phyloP scores from a whole-genome alignment of 1,140 invertebrate species.

The Melipona quadrifasciata region DNA sequence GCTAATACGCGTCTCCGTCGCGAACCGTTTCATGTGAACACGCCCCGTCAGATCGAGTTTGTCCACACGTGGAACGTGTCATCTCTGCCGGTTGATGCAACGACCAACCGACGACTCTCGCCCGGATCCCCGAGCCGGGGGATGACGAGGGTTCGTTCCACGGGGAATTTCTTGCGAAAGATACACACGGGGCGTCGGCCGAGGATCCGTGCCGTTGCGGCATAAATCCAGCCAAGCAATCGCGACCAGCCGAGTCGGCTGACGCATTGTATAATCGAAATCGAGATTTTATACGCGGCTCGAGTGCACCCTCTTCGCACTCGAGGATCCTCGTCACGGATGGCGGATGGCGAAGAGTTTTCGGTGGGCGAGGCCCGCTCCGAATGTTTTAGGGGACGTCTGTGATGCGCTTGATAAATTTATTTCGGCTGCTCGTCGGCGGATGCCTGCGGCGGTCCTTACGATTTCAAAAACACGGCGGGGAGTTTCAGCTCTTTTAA shows the following conservation, averaged over 20 bases:
- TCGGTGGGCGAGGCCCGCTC: neutral
- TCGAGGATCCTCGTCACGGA: too few species aligned
- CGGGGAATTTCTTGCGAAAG: conserved; percentile 27
- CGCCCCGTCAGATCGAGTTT: conserved; percentile 18
- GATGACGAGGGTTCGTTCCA: conserved; percentile 48
- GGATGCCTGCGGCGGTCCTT: neutral
- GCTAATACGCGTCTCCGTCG: conserved; percentile 29
- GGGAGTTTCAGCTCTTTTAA: neutral
- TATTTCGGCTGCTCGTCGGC: neutral
- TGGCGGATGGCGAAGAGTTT: neutral
- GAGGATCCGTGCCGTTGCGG: too few species aligned
- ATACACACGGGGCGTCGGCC: neutral
- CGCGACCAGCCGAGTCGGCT: neutral
- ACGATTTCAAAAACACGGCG: neutral
- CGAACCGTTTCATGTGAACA: conserved; percentile 7
- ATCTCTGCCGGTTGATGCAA: neutral
- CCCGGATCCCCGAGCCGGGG: neutral
- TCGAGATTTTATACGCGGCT: conserved; percentile 50
- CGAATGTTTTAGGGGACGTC: neutral
- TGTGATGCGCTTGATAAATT: conserved; percentile 25
- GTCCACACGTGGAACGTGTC: conserved; percentile 9
- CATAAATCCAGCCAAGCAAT: conserved; percentile 36
- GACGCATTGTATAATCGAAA: conserved; percentile 55
- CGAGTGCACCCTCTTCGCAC: neutral
- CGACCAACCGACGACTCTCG: conserved; percentile 4